Base-by-base conservation (phyloP, 1,140 invertebrate genomes). In the Nebria ingens region DNA sequence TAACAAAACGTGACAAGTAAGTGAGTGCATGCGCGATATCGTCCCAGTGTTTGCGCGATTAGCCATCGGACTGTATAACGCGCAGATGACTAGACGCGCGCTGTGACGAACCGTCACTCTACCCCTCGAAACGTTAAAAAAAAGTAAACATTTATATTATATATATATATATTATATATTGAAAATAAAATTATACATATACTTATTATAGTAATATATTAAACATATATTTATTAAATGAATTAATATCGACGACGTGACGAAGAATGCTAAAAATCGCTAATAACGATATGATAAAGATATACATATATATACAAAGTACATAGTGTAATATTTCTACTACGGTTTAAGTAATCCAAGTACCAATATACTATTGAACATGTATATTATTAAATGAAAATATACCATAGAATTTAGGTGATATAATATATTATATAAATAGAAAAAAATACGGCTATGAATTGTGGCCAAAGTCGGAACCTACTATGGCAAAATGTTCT, bases 261-360 rank as follows among this genome's bases (percentile, higher is more conserved):
- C 55, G 53, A 52, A 53, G 55, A 56, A 62, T 53, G 56, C 58
- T 62, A 58, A 61, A 58, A 58, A 59, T 61, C 53, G 56, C 60
- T 53, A 51, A 34, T 54, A 52, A 61, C 65, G 55, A 65, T 53
- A n/a, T 54, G 49, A 59, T 51, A 57, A 57, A 25, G 45, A 56
- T 45, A 55, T 52, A 57, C 59, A 61, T 56, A 62, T 52, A 57
- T 61, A 61, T 56, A 62, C 57, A 59, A 54, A 64, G 58, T 71
- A 72, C 66, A 67, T 78, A 78, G 74, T 72, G 72, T 79, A 78
- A 72, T 67, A 78, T 79, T 78, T 79, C 75, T 80, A 79, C 3
- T 45, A 45, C 40, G 40, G 15, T 45, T 51, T 51, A 21, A 51
- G 21, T 51, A 21, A 51, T 51, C 19, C 50, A 51, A 51, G 50